Base-by-base conservation (phyloP, 2,797 vertebrate genomes). In the Leptoclinus maculatus region DNA sequence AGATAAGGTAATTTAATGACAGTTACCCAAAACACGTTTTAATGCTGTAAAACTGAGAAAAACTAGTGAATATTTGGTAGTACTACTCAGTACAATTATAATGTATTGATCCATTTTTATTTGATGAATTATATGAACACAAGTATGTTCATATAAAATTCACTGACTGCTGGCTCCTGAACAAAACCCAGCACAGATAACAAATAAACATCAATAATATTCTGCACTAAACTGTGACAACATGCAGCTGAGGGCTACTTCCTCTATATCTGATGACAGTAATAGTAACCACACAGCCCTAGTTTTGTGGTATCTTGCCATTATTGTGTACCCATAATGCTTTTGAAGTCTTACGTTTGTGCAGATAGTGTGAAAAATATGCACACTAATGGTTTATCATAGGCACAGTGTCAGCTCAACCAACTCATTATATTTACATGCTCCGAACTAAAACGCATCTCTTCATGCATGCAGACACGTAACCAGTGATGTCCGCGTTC, bases 191-290 rank as follows among this genome's bases (percentile, higher is more conserved):
- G 62, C 11, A 49, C 32, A 54, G 36, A 66, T 43, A 58, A 29
- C 27, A 73, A 51, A 51, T 38, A 13, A 27, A 54, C n/a, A 54
- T 39, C 11, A 53, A 32, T 29, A 29, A 63, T 53, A n/a, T 11
- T 39, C 21, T 1, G 29, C 29, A 29, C 29, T 27, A 29, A 38
- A 70, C 25, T 19, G 38, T 64, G 36, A 36, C 34, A 64, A n/a
- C 47, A 53, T 10, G 41, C 71, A 73, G 53, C 78, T 86, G 71
- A 2, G 2, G 9, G 38, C 25, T 17, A 60, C 72, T 53, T 82
- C 64, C 67, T 75, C 74, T 34, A 51, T 43, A 60, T 75, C 53
- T 34, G 27, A 45, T 27, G 45, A 38, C 39, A 47, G 16, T 36
- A 39, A 57, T 27, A 54, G 29, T 53, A 47, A 62, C 27, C 59